Conservation (phyloP, 2,797 vertebrate genomes). For the Micropoecilia bifurca region DNA sequence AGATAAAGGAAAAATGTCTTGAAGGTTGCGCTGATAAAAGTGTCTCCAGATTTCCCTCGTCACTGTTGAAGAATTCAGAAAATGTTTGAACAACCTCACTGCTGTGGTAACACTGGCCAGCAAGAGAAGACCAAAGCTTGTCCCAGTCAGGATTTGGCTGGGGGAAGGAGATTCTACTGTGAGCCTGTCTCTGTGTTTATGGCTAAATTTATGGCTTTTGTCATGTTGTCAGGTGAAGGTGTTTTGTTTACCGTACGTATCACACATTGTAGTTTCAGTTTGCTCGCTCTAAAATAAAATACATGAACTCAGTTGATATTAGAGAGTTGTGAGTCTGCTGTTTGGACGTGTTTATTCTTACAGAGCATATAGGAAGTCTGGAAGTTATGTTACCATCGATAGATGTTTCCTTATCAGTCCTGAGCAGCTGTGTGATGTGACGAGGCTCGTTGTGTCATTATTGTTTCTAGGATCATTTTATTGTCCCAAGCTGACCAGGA, state of each 20-base stretch:
- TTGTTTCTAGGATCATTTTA: neutral
- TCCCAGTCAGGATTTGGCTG: constrained; percentile 29
- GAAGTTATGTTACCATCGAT: neutral
- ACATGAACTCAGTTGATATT: neutral
- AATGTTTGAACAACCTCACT: constrained; percentile 73
- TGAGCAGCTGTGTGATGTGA: neutral
- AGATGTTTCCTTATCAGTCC: neutral
- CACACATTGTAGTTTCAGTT: neutral
- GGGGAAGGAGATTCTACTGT: constrained; percentile 2
- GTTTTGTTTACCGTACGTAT: neutral
- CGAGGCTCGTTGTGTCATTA: neutral
- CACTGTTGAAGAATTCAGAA: constrained; percentile 70
- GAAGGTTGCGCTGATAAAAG: constrained; percentile 63
- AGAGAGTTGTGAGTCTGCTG: no score
- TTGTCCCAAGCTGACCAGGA: neutral
- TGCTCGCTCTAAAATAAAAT: neutral
- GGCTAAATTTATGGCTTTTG: constrained; percentile 22
- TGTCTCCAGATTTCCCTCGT: constrained; percentile 39
- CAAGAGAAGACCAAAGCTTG: constrained; percentile 12
- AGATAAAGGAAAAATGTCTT: constrained; percentile 60
- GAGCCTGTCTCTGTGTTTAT: constrained; percentile 7
- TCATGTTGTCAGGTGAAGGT: neutral
- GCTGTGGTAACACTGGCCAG: constrained; percentile 54
- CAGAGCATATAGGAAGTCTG: neutral
- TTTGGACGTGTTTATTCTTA: neutral